Evolutionary conservation across 2,888 invertebrate genomes (phyloP), one percentile per base, ranked within the genome.

Genomic region (Nomada goodeniana): DNA sequence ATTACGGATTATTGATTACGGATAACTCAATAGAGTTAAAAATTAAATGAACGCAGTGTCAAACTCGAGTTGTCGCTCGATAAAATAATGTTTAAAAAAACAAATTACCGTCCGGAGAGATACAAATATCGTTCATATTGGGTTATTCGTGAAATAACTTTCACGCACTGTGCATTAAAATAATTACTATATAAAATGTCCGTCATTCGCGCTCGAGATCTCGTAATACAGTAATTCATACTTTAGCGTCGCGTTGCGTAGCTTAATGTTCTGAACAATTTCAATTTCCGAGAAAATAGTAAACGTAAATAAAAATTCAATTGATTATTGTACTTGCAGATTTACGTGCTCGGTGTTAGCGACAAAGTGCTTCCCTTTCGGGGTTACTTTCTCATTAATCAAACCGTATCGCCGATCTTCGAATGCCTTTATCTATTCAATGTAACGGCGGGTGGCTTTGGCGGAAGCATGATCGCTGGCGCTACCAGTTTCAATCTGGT

Each of bases 401-500:
- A 91, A 59, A 89, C 89, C 4, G 23, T 61, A 2, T 88, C 90
- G 1, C 90, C 90, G 4, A 36, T 74, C 3, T 93, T 87, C 81
- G 88, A 90, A 61, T 85, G 23, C 53, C 23, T 90, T 4, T 91
- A 89, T 75, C 15, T 87, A 10, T 73, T 84, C 9, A 90, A 90
- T 60, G 59, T 86, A 15, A 55, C 89, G 0, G 70, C 80, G 1
- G 92, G 91, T 15, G 69, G 69, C 0, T 82, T 89, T 15, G 86
- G 74, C 2, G 86, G 86, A 23, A 70, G 77, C 7, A 89, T 88
- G n/a, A 92, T 93, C 57, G 81, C 88, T 9, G 88, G 88, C 15
- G 91, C 86, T 2, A 92, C 92, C 4, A 86, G 86, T 60, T 90
- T 93, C 60, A 91, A 89, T 84, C 79, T 93, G 3, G 69, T 93